phyloP scores from a whole-genome alignment of 2,797 vertebrate species.

The Myoxocephalus aenaeus region DNA sequence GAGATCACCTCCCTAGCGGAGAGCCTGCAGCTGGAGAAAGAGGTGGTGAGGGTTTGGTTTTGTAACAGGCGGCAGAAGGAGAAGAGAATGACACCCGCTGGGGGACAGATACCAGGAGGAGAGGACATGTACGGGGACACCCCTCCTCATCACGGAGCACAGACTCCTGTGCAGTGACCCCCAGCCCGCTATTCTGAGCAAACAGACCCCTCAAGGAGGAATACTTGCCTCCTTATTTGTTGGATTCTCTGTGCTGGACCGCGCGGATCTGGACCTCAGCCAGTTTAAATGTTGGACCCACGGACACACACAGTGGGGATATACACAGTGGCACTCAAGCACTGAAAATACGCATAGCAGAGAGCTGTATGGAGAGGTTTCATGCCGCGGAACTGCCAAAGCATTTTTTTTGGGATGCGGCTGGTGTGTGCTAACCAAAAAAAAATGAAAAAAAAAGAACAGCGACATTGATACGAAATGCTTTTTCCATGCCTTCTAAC shows the following conservation, averaged over 20 bases:
- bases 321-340: constrained; percentile 70
- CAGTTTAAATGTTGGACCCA: constrained; percentile 83
- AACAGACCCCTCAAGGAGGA: constrained; percentile 65
- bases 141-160: constrained; percentile 96
- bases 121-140: constrained; percentile 99
- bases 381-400: constrained; percentile 49
- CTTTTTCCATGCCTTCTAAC: constrained; percentile 46
- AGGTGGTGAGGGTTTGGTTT: constrained; percentile 99
- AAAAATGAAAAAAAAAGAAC: constrained; percentile 3
- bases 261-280: constrained; percentile 83
- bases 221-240: constrained; percentile 69
- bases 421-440: constrained; percentile 65
- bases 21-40: constrained; percentile 98
- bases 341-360: constrained; percentile 68
- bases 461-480: constrained; percentile 49
- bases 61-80: constrained; percentile 99
- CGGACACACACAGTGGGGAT: constrained; percentile 84
- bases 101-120: constrained; percentile 92
- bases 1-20: constrained; percentile 97
- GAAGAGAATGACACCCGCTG: constrained; percentile 97
- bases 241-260: constrained; percentile 78
- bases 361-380: constrained; percentile 47
- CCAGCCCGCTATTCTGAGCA: constrained; percentile 22
- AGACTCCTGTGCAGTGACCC: constrained; percentile 96
- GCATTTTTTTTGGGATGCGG: constrained; percentile 38